A percentile compares a stretch with the other conserved stretches of the same genome.
Evolutionary conservation across 2,797 vertebrate genomes (phyloP).

Genomic region (Enteromius fasciolatus): DNA sequence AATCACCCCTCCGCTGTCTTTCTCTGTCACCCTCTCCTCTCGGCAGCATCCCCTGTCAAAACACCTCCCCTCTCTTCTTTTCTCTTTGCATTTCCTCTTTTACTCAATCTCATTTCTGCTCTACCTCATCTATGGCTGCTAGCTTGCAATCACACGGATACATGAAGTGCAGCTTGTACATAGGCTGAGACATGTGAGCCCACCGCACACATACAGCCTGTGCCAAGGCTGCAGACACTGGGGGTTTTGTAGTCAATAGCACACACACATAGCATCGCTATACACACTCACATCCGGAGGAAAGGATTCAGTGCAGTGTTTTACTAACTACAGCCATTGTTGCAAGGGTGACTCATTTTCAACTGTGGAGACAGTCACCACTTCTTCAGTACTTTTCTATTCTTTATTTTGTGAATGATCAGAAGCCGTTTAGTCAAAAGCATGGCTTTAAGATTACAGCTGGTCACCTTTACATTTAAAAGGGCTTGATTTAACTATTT

Average conservation of each 20-base stretch:
- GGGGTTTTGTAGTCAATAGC: conserved; percentile 78
- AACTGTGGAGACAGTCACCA: conserved; percentile 45
- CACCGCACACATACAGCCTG: conserved; percentile 32
- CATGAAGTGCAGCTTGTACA: conserved; percentile 23
- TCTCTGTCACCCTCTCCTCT: conserved; percentile 60
- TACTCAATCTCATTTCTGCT: neutral
- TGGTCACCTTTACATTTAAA: conserved; percentile 14
- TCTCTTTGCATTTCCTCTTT: neutral
- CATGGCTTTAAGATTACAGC: conserved; percentile 1
- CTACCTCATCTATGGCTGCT: neutral
- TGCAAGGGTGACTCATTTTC: conserved; percentile 57
- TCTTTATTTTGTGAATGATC: conserved; percentile 44
- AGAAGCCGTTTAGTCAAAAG: conserved; percentile 15
- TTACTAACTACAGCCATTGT: conserved; percentile 81
- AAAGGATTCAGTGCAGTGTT: conserved; percentile 78
- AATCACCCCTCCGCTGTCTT: conserved; percentile 78
- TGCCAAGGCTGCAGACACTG: conserved; percentile 72
- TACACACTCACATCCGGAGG: conserved; percentile 78
- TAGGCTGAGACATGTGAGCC: conserved; percentile 33
- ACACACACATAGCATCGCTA: conserved; percentile 58
- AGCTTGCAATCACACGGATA: neutral
- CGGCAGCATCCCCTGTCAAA: conserved; percentile 18
- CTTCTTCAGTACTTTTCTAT: conserved; percentile 34
- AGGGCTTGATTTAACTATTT: neutral
- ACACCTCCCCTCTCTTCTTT: neutral